Conservation (phyloP, 2,888 invertebrate species). For the Penaeus monodon region DNA sequence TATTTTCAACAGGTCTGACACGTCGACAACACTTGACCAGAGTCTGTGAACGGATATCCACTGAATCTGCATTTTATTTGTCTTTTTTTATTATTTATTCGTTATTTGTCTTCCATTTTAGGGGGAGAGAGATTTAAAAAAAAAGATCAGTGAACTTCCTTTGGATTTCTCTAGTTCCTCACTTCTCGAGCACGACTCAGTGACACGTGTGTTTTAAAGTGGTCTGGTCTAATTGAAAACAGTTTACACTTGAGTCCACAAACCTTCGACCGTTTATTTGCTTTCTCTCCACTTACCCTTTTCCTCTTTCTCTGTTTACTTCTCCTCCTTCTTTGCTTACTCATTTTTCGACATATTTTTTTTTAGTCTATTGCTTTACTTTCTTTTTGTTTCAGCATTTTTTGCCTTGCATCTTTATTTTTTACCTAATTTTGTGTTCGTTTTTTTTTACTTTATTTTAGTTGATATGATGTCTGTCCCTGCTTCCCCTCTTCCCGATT, state of each 20-base stretch:
- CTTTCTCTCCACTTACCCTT: neutral
- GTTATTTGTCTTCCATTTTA: no score
- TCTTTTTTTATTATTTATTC: no score
- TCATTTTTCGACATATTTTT: no score
- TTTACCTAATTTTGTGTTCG: neutral
- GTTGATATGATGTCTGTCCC: neutral
- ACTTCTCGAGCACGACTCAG: neutral
- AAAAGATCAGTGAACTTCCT: no score
- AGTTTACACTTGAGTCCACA: neutral
- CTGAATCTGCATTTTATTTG: no score
- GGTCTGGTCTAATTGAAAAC: neutral
- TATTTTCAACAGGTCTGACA: no score
- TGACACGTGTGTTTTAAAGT: neutral
- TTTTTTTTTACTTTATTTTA: no score
- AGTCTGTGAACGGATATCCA: no score
- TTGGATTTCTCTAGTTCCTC: no score
- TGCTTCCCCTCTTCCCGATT: neutral
- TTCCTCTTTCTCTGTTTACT: slow-evolving; percentile 7
- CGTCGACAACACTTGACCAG: no score
- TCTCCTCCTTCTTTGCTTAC: neutral
- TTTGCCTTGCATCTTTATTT: neutral
- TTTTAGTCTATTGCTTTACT: neutral
- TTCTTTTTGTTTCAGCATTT: neutral
- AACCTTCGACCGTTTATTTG: neutral
- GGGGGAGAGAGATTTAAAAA: no score